Conservation (phyloP, 92 coral and sea anemone species). For the Parazoanthus darwini region DNA sequence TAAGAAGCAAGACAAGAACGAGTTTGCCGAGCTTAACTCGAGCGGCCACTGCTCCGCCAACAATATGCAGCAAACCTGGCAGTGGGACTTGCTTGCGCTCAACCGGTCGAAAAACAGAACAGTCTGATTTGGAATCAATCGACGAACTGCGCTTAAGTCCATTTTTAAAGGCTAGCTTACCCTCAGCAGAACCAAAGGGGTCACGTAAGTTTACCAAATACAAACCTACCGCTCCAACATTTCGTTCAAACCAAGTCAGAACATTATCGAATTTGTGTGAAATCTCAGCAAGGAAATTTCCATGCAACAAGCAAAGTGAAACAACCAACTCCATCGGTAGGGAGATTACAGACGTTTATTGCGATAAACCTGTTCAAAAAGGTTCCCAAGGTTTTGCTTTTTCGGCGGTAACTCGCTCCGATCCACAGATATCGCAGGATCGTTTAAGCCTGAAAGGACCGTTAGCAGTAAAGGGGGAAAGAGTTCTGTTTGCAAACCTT, state of each 20-base stretch:
- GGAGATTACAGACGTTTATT: background rate
- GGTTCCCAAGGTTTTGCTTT: background rate
- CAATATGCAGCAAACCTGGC: background rate
- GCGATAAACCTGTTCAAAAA: background rate
- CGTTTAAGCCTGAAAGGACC: background rate
- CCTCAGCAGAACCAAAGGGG: background rate
- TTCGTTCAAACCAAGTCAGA: background rate
- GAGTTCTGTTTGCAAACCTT: background rate
- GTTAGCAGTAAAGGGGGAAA: background rate
- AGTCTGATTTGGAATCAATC: background rate
- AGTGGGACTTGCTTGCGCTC: background rate
- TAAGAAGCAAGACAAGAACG: conserved; percentile 50
- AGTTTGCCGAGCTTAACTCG: conserved; percentile 53
- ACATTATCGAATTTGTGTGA: background rate
- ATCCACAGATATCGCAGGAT: background rate
- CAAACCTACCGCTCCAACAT: background rate
- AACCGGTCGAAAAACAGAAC: background rate
- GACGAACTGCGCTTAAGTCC: background rate
- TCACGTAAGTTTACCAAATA: background rate
- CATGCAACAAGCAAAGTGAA: background rate
- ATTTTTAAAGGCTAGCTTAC: background rate
- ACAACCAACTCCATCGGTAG: background rate
- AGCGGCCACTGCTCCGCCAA: conserved; percentile 62
- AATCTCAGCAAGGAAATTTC: background rate
- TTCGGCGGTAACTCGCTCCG: background rate